Evolutionary conservation across 2,888 invertebrate species (phyloP), one percentile per base, ranked within the genome.

Genomic region (Caenorhabditis japonica): DNA sequence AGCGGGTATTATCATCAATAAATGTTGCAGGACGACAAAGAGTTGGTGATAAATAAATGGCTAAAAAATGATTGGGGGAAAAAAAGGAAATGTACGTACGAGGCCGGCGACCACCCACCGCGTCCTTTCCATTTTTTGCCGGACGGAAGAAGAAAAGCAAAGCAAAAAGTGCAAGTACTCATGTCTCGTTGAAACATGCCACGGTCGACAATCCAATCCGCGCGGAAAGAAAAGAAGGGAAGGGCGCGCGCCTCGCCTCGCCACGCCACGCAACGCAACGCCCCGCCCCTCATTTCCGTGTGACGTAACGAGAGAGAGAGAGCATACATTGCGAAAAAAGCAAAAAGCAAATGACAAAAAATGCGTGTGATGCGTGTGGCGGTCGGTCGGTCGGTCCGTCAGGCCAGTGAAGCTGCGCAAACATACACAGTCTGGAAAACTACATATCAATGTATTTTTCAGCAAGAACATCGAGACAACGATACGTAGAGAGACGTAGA

Each of bases 281-380:
- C 55, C 17, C 59, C 70, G 61, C 70, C 70, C n/a, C n/a, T n/a
- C 61, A 56, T 70, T 70, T 70, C 61, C 70, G 70, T 56, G 70
- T 70, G 70, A 70, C 70, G 70, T 70, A 46, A n/a, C n/a, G n/a
- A n/a, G n/a, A n/a, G n/a, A n/a, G n/a, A n/a, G 69, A 46, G 58
- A 68, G 66, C 66, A 68, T 68, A 68, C 66, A 68, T 58, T 58
- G 66, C 56, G n/a, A n/a, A n/a, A n/a, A n/a, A n/a, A n/a, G n/a
- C n/a, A n/a, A n/a, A n/a, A n/a, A n/a, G n/a, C n/a, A 66, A 43
- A 33, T 5, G 5, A 10, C 30, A 58, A 62, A 53, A 55, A 62
- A 53, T 68, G 58, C 66, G 58, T n/a, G n/a, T 68, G 66, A 66
- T 66, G 62, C 62, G 53, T 36, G 53, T 52, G 59, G 10, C 43